Percentiles rank a stretch among this genome's conserved stretches.
These are phyloP conservation scores for Mola mola DNA, from an alignment of 2,113 vertebrate genomes.

Conservation along the genomic window DNA sequence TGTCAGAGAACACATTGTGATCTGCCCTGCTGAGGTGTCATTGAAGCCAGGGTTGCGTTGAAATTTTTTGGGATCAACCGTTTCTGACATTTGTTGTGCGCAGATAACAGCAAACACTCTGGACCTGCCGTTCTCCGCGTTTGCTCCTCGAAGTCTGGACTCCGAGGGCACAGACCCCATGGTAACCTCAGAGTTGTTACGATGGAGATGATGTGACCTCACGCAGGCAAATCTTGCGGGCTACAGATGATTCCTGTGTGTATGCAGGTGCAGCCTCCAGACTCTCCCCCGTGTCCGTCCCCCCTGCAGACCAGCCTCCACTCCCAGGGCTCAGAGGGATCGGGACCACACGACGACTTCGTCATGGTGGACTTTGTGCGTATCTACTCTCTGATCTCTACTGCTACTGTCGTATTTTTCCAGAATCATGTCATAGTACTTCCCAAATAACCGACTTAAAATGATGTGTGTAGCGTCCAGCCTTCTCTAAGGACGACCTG, in stretches of 20 bases:
- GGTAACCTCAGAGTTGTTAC: constrained; percentile 78
- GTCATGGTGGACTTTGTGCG: constrained; percentile 97
- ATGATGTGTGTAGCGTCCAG: constrained; percentile 88
- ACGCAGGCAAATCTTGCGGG: not conserved
- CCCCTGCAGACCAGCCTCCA: constrained; percentile 93
- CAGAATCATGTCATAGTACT: too few species aligned
- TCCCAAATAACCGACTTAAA: too few species aligned
- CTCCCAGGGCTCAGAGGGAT: constrained; percentile 90
- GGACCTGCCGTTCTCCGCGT: constrained; percentile 96
- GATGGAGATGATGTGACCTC: not conserved
- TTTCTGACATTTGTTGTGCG: too few species aligned
- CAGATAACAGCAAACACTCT: constrained; percentile 91
- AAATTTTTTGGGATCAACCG: too few species aligned
- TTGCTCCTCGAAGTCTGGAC: constrained; percentile 91
- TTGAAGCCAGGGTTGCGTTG: too few species aligned
- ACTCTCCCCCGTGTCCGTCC: constrained; percentile 87
- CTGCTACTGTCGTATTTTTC: not conserved
- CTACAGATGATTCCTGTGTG: not conserved
- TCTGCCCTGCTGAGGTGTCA: too few species aligned
- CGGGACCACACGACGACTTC: constrained; percentile 93
- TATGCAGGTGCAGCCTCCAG: constrained; percentile 89
- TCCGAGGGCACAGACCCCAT: constrained; percentile 92
- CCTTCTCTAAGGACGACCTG: constrained; percentile 98
- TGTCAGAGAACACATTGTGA: too few species aligned
- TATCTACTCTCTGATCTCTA: not conserved